Base-by-base conservation (phyloP, 2,113 vertebrate species). In the Pionites leucogaster region DNA sequence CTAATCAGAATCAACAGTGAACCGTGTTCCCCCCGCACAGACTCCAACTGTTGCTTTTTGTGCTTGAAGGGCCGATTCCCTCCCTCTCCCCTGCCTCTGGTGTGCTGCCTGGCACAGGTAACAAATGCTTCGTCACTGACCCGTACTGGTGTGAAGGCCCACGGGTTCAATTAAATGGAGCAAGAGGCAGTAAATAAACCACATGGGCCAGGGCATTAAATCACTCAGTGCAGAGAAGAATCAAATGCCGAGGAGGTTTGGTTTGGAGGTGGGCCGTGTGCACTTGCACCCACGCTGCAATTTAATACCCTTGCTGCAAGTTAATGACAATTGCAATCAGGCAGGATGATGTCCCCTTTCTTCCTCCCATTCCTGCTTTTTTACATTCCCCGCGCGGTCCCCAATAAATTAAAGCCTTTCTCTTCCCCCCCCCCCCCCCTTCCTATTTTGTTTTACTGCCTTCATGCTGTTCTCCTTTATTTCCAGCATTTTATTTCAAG, bases 171-270 rank as follows among this genome's bases (percentile, higher is more conserved):
- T 95, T 96, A 95, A 96, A 87, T 6, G 67, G 76, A 94, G 82
- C 89, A 92, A 94, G 95, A 96, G 90, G 82, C 81, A 97, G 96
- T 93, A 96, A 96, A 92, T 91, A 93, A 92, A 96, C 77, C 9
- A 3, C 83, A 68, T 68, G 68, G 88, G n/a, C 77, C 75, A 15
- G 64, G 64, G 44, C 75, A 81, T 77, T 93, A 95, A 97, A 96
- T 97, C 94, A 91, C 82, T 79, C 22, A 2, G n/a, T 50, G 62
- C 5, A 6, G 69, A 69, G 79, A 62, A 92, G 81, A 88, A 89
- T 93, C 59, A 76, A 52, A 76, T 37, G 69, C 88, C 0, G 39
- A 60, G 75, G 57, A 86, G 70, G 44, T 82, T 82, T 82, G 41
- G 37, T 35, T 72, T 83, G 90, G 76, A 84, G 76, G 79, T 59